phyloP scores from a whole-genome alignment of 2,113 vertebrate genomes.

The Zosterops borbonicus region DNA sequence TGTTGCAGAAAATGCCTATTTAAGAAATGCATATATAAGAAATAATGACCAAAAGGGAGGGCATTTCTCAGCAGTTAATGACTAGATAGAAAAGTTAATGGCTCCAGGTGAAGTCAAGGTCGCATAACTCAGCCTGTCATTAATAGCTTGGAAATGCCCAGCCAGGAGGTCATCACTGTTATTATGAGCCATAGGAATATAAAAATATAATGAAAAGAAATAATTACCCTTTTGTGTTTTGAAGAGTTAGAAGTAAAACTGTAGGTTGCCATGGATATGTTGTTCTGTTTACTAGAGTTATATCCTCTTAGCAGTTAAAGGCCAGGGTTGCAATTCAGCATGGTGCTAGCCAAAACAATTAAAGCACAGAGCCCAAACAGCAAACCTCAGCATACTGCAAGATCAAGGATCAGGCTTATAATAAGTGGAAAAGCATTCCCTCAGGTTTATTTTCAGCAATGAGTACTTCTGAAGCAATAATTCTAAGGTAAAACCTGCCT shows the following conservation, averaged over 20 bases:
- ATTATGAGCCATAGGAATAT: constrained; percentile 42
- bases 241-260: constrained; percentile 50
- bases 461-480: background rate
- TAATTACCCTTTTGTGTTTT: constrained; percentile 54
- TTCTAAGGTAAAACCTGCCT: background rate
- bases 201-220: constrained; percentile 51
- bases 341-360: constrained; percentile 49
- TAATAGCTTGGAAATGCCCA: constrained; percentile 57
- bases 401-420: constrained; percentile 17
- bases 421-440: constrained; percentile 12
- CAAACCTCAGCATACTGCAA: constrained; percentile 29
- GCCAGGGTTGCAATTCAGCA: constrained; percentile 26
- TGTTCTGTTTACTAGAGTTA: constrained; percentile 46
- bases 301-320: constrained; percentile 16
- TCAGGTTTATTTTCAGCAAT: constrained; percentile 7
- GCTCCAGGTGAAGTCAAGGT: constrained; percentile 62
- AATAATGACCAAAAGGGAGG: constrained; percentile 55
- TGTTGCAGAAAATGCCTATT: constrained; percentile 49
- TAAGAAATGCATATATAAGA: constrained; percentile 59
- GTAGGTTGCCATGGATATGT: constrained; percentile 60
- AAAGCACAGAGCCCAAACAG: background rate
- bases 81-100: constrained; percentile 63
- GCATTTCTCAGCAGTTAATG: constrained; percentile 63
- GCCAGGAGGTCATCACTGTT: constrained; percentile 60
- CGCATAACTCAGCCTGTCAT: constrained; percentile 56